phyloP scores from a whole-genome alignment of 92 coral and sea anemone species.

The Phenganax marumi region DNA sequence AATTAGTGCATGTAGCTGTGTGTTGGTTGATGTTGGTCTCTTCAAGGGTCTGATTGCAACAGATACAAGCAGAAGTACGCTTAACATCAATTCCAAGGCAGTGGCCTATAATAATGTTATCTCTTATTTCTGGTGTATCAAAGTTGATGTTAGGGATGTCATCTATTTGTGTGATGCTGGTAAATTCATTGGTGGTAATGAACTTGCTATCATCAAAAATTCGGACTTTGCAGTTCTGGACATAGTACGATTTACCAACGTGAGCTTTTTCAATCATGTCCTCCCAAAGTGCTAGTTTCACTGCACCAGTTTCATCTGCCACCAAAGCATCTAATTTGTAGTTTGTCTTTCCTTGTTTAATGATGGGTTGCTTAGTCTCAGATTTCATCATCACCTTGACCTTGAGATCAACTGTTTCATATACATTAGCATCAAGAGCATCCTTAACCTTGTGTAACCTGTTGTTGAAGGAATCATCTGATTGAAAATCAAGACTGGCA shows the following conservation, averaged over 20 bases:
- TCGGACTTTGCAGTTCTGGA: slow-evolving; percentile 45
- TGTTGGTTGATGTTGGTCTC: too few relatives aligned
- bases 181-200: slow-evolving; percentile 59
- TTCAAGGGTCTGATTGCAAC: slow-evolving; percentile 35
- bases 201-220: slow-evolving; percentile 60
- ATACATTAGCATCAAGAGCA: slow-evolving; percentile 55
- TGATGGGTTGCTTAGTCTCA: background rate
- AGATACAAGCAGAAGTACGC: slow-evolving; percentile 46
- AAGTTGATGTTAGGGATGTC: slow-evolving; percentile 53
- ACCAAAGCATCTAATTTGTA: background rate
- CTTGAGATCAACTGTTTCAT: slow-evolving; percentile 56
- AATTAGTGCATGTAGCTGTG: slow-evolving; percentile 59
- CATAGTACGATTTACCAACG: background rate
- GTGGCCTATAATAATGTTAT: slow-evolving; percentile 58
- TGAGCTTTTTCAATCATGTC: background rate
- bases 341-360: background rate
- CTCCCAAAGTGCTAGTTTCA: background rate
- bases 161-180: slow-evolving; percentile 52
- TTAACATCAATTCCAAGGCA: slow-evolving; percentile 63
- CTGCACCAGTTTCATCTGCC: background rate
- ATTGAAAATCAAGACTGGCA: slow-evolving; percentile 58
- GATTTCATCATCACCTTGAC: slow-evolving; percentile 63
- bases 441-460: slow-evolving; percentile 56
- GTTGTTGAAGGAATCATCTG: slow-evolving; percentile 45
- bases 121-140: slow-evolving; percentile 51